These are phyloP conservation scores for Andricus curvator DNA, from an alignment of 2,888 invertebrate genomes.

Conservation along the genomic window DNA sequence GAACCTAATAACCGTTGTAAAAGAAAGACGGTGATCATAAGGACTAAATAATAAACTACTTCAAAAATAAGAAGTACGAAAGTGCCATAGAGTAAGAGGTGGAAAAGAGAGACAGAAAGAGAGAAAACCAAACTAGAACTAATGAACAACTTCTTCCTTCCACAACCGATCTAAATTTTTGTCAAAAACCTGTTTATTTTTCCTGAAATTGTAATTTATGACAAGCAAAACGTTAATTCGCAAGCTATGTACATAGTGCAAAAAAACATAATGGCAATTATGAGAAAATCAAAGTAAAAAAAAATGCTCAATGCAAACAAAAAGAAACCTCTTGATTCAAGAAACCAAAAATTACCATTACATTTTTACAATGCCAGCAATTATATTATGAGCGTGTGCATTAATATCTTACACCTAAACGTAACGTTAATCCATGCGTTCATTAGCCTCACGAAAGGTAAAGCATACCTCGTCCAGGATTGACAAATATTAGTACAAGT, in stretches of 20 bases:
- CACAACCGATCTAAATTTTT: background rate
- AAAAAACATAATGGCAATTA: slow-evolving; percentile 53
- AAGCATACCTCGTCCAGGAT: slow-evolving; percentile 5
- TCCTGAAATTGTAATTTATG: slow-evolving; percentile 25
- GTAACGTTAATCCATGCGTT: slow-evolving; percentile 14
- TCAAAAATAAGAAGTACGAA: background rate
- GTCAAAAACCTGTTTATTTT: slow-evolving; percentile 17
- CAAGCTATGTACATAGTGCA: slow-evolving; percentile 45
- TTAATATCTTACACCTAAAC: slow-evolving; percentile 11
- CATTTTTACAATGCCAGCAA: slow-evolving; percentile 54
- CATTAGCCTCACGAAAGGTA: background rate
- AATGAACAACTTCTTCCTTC: slow-evolving; percentile 39
- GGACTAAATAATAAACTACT: slow-evolving; percentile 1
- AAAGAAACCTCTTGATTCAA: slow-evolving; percentile 20
- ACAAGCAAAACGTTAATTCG: slow-evolving; percentile 9
- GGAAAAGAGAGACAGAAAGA: background rate
- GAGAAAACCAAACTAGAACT: slow-evolving; percentile 8
- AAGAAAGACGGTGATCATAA: slow-evolving; percentile 38
- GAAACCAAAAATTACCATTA: slow-evolving; percentile 56
- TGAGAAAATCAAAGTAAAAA: slow-evolving; percentile 41
- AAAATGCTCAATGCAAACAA: slow-evolving; percentile 18
- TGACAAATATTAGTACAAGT: slow-evolving; percentile 8
- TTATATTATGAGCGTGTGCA: background rate
- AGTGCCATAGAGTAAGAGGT: background rate
- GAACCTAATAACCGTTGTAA: slow-evolving; percentile 17